These are phyloP conservation scores for Acleris emargana DNA, from an alignment of 2,888 invertebrate genomes.

Conservation along the genomic window DNA sequence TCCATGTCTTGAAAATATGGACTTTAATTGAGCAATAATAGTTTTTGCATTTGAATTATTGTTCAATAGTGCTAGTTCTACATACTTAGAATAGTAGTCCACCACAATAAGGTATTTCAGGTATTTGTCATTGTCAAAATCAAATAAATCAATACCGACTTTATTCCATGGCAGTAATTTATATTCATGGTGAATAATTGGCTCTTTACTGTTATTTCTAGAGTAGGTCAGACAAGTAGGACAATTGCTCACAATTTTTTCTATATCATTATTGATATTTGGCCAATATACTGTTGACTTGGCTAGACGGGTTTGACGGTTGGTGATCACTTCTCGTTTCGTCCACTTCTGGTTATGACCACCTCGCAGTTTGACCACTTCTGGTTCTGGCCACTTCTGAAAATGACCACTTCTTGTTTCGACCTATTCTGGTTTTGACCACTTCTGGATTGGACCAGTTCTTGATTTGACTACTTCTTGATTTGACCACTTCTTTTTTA, in stretches of 20 bases:
- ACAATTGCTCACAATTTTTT: conserved; percentile 1
- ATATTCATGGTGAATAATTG: conserved; percentile 25
- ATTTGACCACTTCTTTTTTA: no score
- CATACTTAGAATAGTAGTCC: conserved; percentile 37
- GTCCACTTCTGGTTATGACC: no score
- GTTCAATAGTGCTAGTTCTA: conserved; percentile 24
- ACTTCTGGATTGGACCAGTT: no score
- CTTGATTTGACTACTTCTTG: no score
- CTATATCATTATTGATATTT: conserved; percentile 7
- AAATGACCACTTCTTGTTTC: no score
- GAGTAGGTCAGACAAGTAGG: conserved; percentile 23
- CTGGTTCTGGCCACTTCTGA: no score
- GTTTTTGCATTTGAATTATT: not conserved
- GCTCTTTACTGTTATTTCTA: conserved; percentile 13
- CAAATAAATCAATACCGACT: conserved; percentile 36
- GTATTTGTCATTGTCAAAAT: conserved; percentile 32
- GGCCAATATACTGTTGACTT: conserved; percentile 35
- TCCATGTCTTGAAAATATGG: conserved; percentile 37
- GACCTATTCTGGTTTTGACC: no score
- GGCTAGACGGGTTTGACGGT: no score
- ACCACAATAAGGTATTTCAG: conserved; percentile 35
- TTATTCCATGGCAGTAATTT: conserved; percentile 32
- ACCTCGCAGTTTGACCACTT: no score
- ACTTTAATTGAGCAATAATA: conserved; percentile 25
- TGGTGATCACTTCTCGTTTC: no score